Evolutionary conservation across 2,888 invertebrate genomes (phyloP), one percentile per base, ranked within the genome.

Genomic region (Drosophila incognita): DNA sequence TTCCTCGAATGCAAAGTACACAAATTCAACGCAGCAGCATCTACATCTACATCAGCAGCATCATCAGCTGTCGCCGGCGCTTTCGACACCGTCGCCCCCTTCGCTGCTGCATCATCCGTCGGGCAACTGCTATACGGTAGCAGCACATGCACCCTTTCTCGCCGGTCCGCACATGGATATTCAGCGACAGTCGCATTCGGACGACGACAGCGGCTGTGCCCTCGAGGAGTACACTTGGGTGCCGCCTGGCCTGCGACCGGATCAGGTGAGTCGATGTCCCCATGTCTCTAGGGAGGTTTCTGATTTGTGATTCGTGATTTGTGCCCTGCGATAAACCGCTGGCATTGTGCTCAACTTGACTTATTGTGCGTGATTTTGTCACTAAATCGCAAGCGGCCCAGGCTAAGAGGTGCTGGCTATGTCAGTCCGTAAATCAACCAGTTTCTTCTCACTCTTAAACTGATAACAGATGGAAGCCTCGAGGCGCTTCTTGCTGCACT

Each of bases 161-260:
- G 92, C 92, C 68, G 92, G 90, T 33, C 93, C 92, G 13, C 93
- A 94, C 63, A 92, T 94, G 78, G 96, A 97, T 90, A 96, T 97
- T 67, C 97, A 97, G 91, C 93, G 97, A 74, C 97, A 97, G 91
- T 97, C 98, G 62, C 98, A 98, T 92, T 98, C 98, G 74, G 99
- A 99, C 93, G 99, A 99, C 93, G 99, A 99, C 94, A 98, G 98
- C 68, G 99, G 99, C n/a, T 99, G 99, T 93, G 99, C 99, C 29
- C 94, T 99, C 77, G 99, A 99, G 92, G 99, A 99, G 93, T 99
- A 99, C 94, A 98, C 99, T 5, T 99, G 99, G 99, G 98, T 99
- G 72, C 99, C 99, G 60, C 98, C 98, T 5, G 99, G 99, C 76
- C 94, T 99, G 27, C 95, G 98, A 93, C 98, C 99, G 3, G 99